Evolutionary conservation across 2,113 vertebrate genomes (phyloP).

Genomic region (Platysteira castanea): DNA sequence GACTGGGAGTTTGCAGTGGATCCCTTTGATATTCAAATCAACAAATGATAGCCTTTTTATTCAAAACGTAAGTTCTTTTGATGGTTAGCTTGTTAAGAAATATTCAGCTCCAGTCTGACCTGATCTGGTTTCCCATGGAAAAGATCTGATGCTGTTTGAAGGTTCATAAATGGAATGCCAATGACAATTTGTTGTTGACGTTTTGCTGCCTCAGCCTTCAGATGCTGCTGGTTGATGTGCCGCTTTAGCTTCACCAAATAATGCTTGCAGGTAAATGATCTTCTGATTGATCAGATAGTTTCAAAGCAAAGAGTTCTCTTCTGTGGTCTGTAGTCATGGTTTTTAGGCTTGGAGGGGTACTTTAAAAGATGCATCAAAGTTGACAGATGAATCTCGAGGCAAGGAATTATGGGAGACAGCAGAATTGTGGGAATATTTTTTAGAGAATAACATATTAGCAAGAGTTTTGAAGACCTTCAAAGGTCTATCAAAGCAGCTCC

Average conservation of each 20-base stretch:
- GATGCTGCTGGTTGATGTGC: constrained; percentile 80
- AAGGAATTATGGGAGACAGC: constrained; percentile 77
- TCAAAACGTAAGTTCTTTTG: constrained; percentile 84
- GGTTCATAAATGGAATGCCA: constrained; percentile 94
- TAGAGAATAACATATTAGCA: constrained; percentile 75
- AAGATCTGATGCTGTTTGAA: constrained; percentile 92
- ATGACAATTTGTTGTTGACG: constrained; percentile 93
- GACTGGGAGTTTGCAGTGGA: constrained; percentile 84
- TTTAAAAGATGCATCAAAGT: constrained; percentile 87
- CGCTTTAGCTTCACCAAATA: constrained; percentile 81
- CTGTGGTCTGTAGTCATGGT: constrained; percentile 76
- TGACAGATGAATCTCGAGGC: constrained; percentile 88
- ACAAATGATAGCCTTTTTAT: constrained; percentile 90
- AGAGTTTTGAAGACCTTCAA: constrained; percentile 78
- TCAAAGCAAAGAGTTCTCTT: constrained; percentile 79
- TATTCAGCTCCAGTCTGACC: constrained; percentile 83
- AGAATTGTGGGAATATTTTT: constrained; percentile 84
- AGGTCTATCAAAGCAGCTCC: constrained; percentile 71
- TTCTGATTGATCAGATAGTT: constrained; percentile 83
- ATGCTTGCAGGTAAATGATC: constrained; percentile 90
- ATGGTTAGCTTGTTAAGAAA: constrained; percentile 86
- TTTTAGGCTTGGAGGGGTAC: constrained; percentile 81
- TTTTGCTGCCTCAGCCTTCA: constrained; percentile 79
- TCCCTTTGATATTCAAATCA: constrained; percentile 99
- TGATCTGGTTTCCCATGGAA: constrained; percentile 83